A percentile compares a stretch with the other conserved stretches of the same genome.
Evolutionary conservation across 2,113 vertebrate genomes (phyloP).

Genomic region (Nicator chloris): DNA sequence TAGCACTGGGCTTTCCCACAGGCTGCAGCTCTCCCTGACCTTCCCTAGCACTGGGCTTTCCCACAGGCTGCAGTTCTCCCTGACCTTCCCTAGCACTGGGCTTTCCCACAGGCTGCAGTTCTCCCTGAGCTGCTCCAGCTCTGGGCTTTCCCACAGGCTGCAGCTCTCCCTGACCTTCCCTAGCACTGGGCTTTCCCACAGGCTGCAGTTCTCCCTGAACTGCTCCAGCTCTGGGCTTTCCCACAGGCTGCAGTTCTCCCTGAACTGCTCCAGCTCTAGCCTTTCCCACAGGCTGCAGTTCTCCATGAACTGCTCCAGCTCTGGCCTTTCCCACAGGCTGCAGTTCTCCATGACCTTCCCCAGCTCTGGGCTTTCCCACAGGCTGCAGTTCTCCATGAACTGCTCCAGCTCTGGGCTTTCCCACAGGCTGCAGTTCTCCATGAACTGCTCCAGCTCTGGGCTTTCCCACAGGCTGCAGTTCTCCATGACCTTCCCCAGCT

Average conservation of each 20-base stretch:
- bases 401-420: fast-evolving
- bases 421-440: too few relatives aligned
- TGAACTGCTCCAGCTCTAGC: fast-evolving
- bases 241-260: neutral
- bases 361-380: fast-evolving
- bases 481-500: fast-evolving
- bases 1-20: too few relatives aligned
- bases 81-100: too few relatives aligned
- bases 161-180: too few relatives aligned
- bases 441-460: neutral
- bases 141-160: too few relatives aligned
- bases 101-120: too few relatives aligned
- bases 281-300: neutral
- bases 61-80: too few relatives aligned
- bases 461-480: too few relatives aligned
- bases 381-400: neutral
- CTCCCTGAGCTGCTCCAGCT: neutral
- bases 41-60: too few relatives aligned
- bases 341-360: neutral
- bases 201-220: too few relatives aligned
- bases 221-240: neutral
- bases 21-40: too few relatives aligned
- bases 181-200: too few relatives aligned
- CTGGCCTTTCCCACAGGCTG: neutral
- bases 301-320: fast-evolving